These are phyloP conservation scores for Agrilus cyanescens DNA, from an alignment of 2,888 invertebrate genomes.

Conservation along the genomic window DNA sequence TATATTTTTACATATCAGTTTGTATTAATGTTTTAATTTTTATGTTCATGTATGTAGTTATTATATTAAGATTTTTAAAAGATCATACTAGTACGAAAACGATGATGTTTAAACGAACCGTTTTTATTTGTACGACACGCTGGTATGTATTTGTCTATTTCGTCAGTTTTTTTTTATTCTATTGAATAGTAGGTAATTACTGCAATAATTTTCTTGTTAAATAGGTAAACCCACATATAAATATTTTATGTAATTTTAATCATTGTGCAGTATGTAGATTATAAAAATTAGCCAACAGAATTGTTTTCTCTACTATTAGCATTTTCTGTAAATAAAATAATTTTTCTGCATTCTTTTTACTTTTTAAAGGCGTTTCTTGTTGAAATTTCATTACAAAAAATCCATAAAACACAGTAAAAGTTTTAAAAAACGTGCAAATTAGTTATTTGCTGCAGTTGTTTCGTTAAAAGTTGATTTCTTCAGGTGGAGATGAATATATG, in stretches of 20 bases:
- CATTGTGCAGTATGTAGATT: slow-evolving; percentile 7
- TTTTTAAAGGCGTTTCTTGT: too few species aligned
- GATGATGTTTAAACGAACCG: neutral
- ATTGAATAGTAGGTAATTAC: slow-evolving; percentile 5
- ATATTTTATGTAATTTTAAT: slow-evolving; percentile 6
- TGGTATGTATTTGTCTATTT: slow-evolving; percentile 8
- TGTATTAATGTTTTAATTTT: slow-evolving; percentile 11
- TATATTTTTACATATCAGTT: slow-evolving; percentile 9
- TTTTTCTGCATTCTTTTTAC: too few species aligned
- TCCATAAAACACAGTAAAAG: too few species aligned
- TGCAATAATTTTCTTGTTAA: too few species aligned
- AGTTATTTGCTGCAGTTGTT: too few species aligned
- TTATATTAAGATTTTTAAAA: slow-evolving; percentile 3
- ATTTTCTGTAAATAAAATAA: too few species aligned
- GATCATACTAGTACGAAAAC: slow-evolving; percentile 4
- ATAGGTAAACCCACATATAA: slow-evolving; percentile 1
- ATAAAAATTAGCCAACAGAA: neutral
- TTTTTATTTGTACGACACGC: too few species aligned
- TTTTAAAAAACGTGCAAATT: too few species aligned
- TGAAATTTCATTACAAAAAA: too few species aligned
- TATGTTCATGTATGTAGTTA: neutral
- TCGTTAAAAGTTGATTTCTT: too few species aligned
- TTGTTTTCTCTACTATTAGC: too few species aligned
- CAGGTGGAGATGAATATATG: too few species aligned
- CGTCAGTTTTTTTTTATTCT: slow-evolving; percentile 4